phyloP scores from a whole-genome alignment of 2,797 vertebrate genomes.

The Delichon dasypus region DNA sequence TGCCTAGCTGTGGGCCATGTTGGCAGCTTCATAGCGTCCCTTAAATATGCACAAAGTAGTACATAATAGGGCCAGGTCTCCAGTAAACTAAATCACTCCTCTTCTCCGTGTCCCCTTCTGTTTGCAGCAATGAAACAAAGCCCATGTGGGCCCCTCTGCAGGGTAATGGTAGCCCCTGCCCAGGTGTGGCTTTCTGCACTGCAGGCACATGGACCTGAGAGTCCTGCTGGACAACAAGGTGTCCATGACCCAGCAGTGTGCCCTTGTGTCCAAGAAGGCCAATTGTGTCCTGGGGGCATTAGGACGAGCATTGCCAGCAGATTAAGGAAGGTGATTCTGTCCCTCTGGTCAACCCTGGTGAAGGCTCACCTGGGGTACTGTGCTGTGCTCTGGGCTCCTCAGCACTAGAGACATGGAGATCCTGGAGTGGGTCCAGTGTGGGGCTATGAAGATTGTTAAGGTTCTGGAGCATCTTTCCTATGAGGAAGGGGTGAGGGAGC shows the following conservation, averaged over 20 bases:
- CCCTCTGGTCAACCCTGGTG: background rate
- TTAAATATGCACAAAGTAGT: background rate
- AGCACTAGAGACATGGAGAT: background rate
- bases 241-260: background rate
- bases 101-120: background rate
- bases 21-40: constrained; percentile 13
- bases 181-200: background rate
- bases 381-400: background rate
- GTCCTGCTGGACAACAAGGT: background rate
- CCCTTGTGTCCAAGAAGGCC: background rate
- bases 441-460: background rate
- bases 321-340: background rate
- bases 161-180: background rate
- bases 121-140: background rate
- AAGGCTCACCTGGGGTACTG: background rate
- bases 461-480: background rate
- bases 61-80: background rate
- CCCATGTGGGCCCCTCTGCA: background rate
- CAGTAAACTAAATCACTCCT: background rate
- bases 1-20: background rate
- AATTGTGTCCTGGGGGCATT: background rate
- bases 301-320: background rate
- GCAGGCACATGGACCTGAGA: rapidly evolving
- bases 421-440: background rate
- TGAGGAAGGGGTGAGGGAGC: rapidly evolving